phyloP scores from a whole-genome alignment of 2,113 vertebrate genomes.

The Cyprichromis sp. region DNA sequence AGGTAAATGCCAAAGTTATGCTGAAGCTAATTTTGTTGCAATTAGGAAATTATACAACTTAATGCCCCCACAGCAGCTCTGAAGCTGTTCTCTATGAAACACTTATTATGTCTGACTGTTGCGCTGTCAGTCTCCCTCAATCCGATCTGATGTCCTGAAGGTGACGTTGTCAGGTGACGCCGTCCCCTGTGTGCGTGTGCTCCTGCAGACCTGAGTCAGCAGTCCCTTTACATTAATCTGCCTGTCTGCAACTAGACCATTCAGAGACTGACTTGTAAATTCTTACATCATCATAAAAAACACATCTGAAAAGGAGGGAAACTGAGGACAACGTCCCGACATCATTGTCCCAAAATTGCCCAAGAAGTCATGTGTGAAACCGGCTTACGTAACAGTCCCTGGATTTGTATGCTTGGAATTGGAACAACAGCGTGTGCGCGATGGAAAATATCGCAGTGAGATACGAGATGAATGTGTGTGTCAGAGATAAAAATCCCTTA shows the following conservation, averaged over 20 bases:
- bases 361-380: neutral
- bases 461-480: neutral
- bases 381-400: neutral
- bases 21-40: neutral
- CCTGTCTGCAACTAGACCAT: neutral
- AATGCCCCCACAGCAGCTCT: neutral
- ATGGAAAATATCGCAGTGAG: neutral
- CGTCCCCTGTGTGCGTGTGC: neutral
- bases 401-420: neutral
- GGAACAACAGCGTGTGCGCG: neutral
- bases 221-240: neutral
- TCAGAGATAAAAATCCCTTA: constrained; percentile 49
- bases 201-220: neutral
- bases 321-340: neutral
- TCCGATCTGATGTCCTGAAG: neutral
- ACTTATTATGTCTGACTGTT: neutral
- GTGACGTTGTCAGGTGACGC: neutral
- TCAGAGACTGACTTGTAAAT: neutral
- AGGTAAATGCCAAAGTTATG: rapidly evolving
- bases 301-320: neutral
- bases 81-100: neutral
- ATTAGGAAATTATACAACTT: neutral
- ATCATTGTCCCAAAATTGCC: neutral
- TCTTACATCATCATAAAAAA: neutral
- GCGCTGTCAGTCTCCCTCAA: neutral